Conservation (phyloP, 2,113 vertebrate species). For the Phaethon lepturus region DNA sequence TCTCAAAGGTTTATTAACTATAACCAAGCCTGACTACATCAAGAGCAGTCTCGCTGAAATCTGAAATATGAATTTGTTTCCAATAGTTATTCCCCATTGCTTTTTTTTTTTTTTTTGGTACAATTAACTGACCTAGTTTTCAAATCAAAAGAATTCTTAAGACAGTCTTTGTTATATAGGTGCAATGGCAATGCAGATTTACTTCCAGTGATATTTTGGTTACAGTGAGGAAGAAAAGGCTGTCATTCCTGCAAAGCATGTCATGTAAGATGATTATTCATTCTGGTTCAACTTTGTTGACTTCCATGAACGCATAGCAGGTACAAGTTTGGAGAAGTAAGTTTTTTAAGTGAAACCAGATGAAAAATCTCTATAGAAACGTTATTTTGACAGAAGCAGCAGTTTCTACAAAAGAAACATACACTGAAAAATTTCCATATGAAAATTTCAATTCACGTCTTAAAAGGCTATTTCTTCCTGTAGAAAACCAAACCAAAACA, state of each 20-base stretch:
- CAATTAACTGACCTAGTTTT: conserved; percentile 35
- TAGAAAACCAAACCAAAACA: not conserved
- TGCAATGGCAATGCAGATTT: not conserved
- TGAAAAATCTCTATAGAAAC: not conserved
- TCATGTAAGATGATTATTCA: not conserved
- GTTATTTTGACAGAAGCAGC: not conserved
- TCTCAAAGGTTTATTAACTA: conserved; percentile 56
- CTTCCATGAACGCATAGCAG: not conserved
- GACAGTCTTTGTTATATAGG: not conserved
- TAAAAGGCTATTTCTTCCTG: not conserved
- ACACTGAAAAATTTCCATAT: not conserved
- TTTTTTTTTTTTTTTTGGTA: not conserved
- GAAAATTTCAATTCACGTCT: not conserved
- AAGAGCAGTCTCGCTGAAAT: not conserved
- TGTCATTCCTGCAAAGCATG: not conserved
- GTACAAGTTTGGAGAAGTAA: not conserved
- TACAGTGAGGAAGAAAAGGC: not conserved
- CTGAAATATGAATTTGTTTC: not conserved
- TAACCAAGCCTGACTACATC: not conserved
- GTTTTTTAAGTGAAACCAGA: not conserved
- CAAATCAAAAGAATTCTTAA: not conserved
- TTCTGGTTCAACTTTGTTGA: not conserved
- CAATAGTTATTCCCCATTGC: not conserved
- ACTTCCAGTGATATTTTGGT: not conserved
- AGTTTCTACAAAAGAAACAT: not conserved